A percentile compares a stretch with the other conserved stretches of the same genome.
Evolutionary conservation across 2,113 vertebrate genomes (phyloP).

Genomic region (Kryptolebias marmoratus): DNA sequence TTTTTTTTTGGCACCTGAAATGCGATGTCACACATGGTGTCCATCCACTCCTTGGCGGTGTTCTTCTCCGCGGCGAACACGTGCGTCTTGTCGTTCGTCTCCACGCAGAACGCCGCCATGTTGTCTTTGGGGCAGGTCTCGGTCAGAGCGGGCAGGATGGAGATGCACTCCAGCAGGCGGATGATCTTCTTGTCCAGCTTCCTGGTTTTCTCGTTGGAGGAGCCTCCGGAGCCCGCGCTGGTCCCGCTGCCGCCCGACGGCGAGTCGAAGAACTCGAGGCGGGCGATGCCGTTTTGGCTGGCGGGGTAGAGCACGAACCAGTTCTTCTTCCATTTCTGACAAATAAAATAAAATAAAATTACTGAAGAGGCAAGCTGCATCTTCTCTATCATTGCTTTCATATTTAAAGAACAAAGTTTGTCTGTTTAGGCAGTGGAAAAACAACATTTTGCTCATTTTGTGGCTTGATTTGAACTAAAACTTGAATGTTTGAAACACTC

Average conservation of each 20-base stretch:
- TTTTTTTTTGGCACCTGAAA: slow-evolving; percentile 85
- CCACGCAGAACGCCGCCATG: slow-evolving; percentile 89
- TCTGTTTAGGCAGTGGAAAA: background rate
- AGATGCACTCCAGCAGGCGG: slow-evolving; percentile 92
- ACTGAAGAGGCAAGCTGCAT: background rate
- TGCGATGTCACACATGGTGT: slow-evolving; percentile 90
- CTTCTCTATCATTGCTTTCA: background rate
- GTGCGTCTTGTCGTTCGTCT: slow-evolving; percentile 90
- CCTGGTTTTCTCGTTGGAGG: slow-evolving; percentile 82
- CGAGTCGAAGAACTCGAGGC: slow-evolving; percentile 92
- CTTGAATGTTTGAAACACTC: slow-evolving; percentile 3
- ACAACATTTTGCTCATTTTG: background rate
- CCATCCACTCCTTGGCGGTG: slow-evolving; percentile 87
- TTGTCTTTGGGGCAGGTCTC: slow-evolving; percentile 89
- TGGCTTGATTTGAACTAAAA: slow-evolving; percentile 5
- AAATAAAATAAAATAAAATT: background rate
- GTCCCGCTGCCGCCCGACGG: slow-evolving; percentile 69
- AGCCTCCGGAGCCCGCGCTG: slow-evolving; percentile 74
- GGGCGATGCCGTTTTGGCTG: slow-evolving; percentile 92
- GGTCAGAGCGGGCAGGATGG: slow-evolving; percentile 84
- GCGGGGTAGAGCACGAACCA: slow-evolving; percentile 93
- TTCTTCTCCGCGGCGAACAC: slow-evolving; percentile 87
- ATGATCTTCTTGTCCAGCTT: slow-evolving; percentile 93
- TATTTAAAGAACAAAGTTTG: no score
- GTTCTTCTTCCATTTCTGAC: slow-evolving; percentile 95